Percentiles rank a stretch among this genome's conserved stretches.
phyloP scores from a whole-genome alignment of 2,888 invertebrate species.

The Sesamia inferens region DNA sequence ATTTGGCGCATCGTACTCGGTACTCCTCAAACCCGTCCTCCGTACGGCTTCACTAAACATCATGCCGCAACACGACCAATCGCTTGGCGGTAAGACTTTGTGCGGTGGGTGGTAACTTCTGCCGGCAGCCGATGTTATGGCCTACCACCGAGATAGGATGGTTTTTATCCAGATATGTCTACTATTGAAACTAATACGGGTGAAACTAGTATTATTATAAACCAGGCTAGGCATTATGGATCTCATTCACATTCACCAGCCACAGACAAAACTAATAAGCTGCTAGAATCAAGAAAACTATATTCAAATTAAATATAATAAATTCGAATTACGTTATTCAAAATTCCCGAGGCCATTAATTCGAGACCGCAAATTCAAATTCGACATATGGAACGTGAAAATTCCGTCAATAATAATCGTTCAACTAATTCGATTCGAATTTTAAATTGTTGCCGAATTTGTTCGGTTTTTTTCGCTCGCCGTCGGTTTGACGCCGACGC shows the following conservation, averaged over 20 bases:
- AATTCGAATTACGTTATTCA: slow-evolving; percentile 51
- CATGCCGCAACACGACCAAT: no score
- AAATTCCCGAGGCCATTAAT: slow-evolving; percentile 59
- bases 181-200: no score
- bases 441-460: slow-evolving; percentile 68
- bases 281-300: slow-evolving; percentile 9
- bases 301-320: slow-evolving; percentile 32
- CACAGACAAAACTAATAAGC: slow-evolving; percentile 4
- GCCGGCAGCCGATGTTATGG: no score
- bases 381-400: slow-evolving; percentile 85
- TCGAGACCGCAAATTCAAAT: slow-evolving; percentile 70
- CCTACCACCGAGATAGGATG: no score
- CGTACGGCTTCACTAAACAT: no score
- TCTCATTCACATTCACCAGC: background rate
- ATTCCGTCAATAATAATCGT: slow-evolving; percentile 87
- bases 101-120: no score
- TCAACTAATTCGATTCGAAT: slow-evolving; percentile 85
- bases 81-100: no score
- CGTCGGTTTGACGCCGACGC: slow-evolving; percentile 62
- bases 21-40: no score
- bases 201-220: no score
- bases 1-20: no score
- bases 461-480: slow-evolving; percentile 62
- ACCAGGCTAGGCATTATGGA: no score
- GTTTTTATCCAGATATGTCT: no score